phyloP scores from a whole-genome alignment of 1,140 invertebrate genomes.

The Melanaphis sacchari region DNA sequence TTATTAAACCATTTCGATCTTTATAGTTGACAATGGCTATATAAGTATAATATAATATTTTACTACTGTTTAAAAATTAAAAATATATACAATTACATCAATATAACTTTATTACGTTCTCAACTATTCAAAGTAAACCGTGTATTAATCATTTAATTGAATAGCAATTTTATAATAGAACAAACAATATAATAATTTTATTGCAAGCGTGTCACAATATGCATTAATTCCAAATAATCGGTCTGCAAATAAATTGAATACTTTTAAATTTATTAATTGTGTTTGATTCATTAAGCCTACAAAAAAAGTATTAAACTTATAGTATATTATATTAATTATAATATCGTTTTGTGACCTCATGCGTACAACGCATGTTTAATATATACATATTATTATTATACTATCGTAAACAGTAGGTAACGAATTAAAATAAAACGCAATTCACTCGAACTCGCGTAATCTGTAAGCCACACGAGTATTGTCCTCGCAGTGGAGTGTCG shows the following conservation, averaged over 20 bases:
- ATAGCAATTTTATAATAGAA: neutral
- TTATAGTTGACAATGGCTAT: neutral
- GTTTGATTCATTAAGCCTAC: neutral
- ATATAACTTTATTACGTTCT: neutral
- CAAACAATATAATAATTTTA: neutral
- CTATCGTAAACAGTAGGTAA: neutral
- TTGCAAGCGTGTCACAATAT: neutral
- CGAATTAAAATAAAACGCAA: neutral
- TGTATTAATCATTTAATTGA: neutral
- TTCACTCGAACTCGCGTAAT: neutral
- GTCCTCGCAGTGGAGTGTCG: neutral
- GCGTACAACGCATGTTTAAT: neutral
- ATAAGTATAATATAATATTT: neutral
- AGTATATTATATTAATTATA: neutral
- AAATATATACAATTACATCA: neutral
- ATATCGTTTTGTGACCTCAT: neutral
- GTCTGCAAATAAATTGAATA: neutral
- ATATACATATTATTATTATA: neutral
- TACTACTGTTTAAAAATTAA: neutral
- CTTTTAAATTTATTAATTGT: neutral
- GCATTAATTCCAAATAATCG: neutral
- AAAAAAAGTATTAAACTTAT: neutral
- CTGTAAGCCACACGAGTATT: neutral
- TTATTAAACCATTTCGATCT: neutral
- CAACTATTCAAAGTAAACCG: neutral